Percentiles rank a stretch among this genome's conserved stretches.
phyloP scores from a whole-genome alignment of 2,797 vertebrate species.

The Champsocephalus esox region DNA sequence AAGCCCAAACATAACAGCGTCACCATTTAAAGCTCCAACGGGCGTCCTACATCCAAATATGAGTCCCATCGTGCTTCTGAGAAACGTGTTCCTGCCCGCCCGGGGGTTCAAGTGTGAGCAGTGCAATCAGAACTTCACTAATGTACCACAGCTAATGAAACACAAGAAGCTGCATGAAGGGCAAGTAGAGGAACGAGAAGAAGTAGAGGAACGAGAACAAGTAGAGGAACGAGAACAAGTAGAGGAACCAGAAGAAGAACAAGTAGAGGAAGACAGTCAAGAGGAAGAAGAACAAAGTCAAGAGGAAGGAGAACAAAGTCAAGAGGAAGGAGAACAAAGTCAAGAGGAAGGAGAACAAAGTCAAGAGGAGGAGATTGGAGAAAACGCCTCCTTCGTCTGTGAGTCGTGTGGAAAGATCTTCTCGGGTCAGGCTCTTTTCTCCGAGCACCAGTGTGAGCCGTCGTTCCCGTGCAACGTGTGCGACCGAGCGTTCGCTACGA shows the following conservation, averaged over 20 bases:
- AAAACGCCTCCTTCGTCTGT: background rate
- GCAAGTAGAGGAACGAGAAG: background rate
- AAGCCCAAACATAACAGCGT: background rate
- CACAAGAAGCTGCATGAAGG: constrained; percentile 60
- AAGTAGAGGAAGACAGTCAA: too few species aligned
- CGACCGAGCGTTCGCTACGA: constrained; percentile 68
- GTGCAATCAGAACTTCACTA: constrained; percentile 41
- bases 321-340: too few species aligned
- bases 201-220: too few species aligned
- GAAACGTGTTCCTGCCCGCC: constrained; percentile 10
- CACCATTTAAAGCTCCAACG: background rate
- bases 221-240: too few species aligned
- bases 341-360: too few species aligned
- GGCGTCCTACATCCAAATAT: background rate
- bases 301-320: too few species aligned
- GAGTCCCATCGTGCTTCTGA: constrained; percentile 47
- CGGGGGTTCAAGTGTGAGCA: constrained; percentile 51
- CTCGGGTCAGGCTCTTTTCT: background rate
- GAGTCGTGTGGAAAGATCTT: constrained; percentile 40
- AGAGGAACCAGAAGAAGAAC: too few species aligned
- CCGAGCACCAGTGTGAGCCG: constrained; percentile 40
- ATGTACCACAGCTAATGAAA: constrained; percentile 44
- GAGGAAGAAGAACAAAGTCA: too few species aligned
- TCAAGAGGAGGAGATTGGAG: too few species aligned
- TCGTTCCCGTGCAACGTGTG: constrained; percentile 78